Conservation (phyloP, 2,113 vertebrate genomes). For the Telmatochromis bifrenatus region DNA sequence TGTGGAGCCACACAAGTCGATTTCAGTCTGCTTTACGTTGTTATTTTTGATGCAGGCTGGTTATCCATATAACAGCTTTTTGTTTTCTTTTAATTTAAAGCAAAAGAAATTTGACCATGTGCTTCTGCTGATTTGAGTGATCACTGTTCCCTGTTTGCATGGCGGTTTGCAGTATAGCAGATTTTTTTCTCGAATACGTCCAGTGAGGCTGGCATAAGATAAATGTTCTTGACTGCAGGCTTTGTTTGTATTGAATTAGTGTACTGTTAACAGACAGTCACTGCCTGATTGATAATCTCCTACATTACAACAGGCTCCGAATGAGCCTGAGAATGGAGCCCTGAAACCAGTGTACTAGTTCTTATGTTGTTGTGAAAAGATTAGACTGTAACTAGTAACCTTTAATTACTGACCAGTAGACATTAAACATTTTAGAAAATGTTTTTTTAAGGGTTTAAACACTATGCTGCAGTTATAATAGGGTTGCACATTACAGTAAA, state of each 20-base stretch:
- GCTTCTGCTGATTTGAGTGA: background rate
- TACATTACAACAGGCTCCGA: background rate
- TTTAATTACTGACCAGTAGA: background rate
- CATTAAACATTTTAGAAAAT: background rate
- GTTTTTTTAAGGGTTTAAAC: background rate
- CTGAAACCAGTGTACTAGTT: background rate
- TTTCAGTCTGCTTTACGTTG: conserved; percentile 1
- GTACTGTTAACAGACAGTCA: conserved; percentile 21
- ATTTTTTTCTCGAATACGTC: background rate
- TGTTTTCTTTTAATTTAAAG: background rate
- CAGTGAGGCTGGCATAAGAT: background rate
- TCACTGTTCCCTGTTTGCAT: background rate
- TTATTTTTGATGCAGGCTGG: background rate
- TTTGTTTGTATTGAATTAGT: conserved; percentile 32
- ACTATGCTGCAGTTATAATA: background rate
- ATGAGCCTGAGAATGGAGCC: background rate
- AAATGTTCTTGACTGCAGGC: background rate
- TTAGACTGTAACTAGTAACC: background rate
- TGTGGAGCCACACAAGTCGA: background rate
- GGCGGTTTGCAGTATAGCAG: background rate
- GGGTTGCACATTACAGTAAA: background rate
- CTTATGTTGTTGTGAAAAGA: background rate
- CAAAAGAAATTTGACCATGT: background rate
- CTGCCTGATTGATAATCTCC: conserved; percentile 22
- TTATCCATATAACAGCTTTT: background rate